Percentiles rank a stretch among this genome's conserved stretches.
phyloP scores from a whole-genome alignment of 2,113 vertebrate genomes.

The Axis porcinus region DNA sequence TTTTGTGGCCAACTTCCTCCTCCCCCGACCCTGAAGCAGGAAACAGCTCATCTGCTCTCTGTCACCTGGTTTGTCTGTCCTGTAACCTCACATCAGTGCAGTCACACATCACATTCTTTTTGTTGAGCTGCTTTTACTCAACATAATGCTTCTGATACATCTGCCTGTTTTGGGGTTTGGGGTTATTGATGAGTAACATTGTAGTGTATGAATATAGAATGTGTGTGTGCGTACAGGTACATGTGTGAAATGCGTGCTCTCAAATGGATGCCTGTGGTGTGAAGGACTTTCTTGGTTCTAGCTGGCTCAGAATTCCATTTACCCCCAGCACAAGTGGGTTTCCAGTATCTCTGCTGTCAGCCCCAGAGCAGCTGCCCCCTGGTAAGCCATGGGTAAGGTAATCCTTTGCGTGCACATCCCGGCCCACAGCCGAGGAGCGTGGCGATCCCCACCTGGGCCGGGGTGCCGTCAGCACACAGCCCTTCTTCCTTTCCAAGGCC shows the following conservation, averaged over 20 bases:
- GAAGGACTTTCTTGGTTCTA: background rate
- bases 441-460: background rate
- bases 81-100: background rate
- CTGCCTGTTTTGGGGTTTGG: background rate
- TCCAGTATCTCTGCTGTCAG: background rate
- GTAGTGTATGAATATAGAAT: background rate
- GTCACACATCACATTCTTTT: background rate
- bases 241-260: background rate
- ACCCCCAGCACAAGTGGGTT: background rate
- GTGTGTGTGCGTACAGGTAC: background rate
- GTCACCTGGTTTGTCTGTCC: background rate
- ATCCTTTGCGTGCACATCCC: background rate
- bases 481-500: background rate
- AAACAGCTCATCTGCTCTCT: background rate
- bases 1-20: background rate
- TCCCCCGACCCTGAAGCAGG: background rate
- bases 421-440: background rate
- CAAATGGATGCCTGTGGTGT: background rate
- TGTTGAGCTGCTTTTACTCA: background rate
- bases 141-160: background rate
- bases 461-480: background rate
- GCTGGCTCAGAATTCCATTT: background rate
- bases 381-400: background rate
- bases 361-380: background rate
- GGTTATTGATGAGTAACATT: background rate